These are phyloP conservation scores for Xenopus petersii DNA, from an alignment of 2,797 vertebrate species.

Conservation along the genomic window DNA sequence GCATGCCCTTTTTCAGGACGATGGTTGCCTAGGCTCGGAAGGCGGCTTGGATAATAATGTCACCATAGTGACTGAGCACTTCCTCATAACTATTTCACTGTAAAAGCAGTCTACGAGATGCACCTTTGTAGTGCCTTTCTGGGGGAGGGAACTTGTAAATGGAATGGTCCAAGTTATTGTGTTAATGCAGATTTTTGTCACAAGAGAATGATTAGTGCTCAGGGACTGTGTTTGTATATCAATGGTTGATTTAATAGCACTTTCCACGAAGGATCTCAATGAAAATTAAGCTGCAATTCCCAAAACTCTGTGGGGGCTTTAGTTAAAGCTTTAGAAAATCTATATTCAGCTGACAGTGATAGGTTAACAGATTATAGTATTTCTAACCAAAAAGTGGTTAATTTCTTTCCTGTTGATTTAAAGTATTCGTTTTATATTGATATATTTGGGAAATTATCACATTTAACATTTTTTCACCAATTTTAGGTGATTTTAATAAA, in stretches of 20 bases:
- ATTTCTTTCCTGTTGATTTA: too few species aligned
- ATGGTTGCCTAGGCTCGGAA: slow-evolving; percentile 62
- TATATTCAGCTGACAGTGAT: too few species aligned
- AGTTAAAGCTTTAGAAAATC: too few species aligned
- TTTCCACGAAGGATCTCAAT: slow-evolving; percentile 54
- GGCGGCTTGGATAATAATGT: slow-evolving; percentile 67
- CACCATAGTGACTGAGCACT: slow-evolving; percentile 66
- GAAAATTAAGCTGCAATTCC: slow-evolving; percentile 53
- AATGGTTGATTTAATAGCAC: slow-evolving; percentile 67
- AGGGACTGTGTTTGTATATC: slow-evolving; percentile 61
- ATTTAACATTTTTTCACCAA: too few species aligned
- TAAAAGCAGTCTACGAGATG: slow-evolving; percentile 62
- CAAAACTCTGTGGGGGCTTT: slow-evolving; percentile 8
- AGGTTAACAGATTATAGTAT: too few species aligned
- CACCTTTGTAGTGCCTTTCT: slow-evolving; percentile 65
- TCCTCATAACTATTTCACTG: slow-evolving; percentile 61
- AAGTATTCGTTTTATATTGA: too few species aligned
- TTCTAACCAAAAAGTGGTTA: too few species aligned
- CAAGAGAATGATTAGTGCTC: slow-evolving; percentile 61
- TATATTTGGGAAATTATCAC: too few species aligned
- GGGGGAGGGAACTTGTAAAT: slow-evolving; percentile 64
- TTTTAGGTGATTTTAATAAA: too few species aligned
- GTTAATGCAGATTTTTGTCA: slow-evolving; percentile 68
- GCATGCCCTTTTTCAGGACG: slow-evolving; percentile 63
- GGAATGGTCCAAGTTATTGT: slow-evolving; percentile 66